These are phyloP conservation scores for Danio tinwini DNA, from an alignment of 2,797 vertebrate species.

Conservation along the genomic window DNA sequence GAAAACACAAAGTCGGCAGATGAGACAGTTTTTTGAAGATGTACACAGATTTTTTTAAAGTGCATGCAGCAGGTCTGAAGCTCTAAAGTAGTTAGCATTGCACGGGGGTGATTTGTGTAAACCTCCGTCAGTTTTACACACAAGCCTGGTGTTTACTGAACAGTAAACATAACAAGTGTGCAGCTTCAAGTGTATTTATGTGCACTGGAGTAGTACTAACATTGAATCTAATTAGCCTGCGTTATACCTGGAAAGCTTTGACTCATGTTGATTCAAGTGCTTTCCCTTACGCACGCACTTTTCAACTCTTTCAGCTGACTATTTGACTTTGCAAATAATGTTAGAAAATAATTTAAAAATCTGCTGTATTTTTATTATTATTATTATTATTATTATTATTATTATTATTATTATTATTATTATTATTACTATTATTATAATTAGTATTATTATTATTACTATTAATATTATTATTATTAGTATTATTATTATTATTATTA, in stretches of 20 bases:
- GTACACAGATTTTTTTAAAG: slow-evolving; percentile 13
- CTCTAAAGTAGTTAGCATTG: slow-evolving; percentile 20
- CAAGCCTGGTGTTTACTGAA: slow-evolving; percentile 49
- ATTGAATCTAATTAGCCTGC: slow-evolving; percentile 45
- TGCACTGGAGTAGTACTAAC: slow-evolving; percentile 46
- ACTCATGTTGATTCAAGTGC: slow-evolving; percentile 32
- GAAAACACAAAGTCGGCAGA: neutral
- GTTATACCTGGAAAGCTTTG: slow-evolving; percentile 48
- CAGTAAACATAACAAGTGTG: slow-evolving; percentile 54
- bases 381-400: neutral
- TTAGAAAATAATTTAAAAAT: neutral
- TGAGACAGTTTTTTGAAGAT: slow-evolving; percentile 30
- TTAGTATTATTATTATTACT: neutral
- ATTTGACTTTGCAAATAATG: neutral
- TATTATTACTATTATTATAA: neutral
- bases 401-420: neutral
- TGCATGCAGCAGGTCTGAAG: slow-evolving; percentile 12
- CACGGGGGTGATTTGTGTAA: slow-evolving; percentile 46
- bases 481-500: neutral
- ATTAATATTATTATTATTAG: no score
- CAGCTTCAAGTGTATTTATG: slow-evolving; percentile 51
- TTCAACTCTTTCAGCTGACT: neutral
- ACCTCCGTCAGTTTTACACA: slow-evolving; percentile 26
- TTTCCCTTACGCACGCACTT: slow-evolving; percentile 34
- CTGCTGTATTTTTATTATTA: no score